Evolutionary conservation across 1,140 invertebrate species (phyloP).

Genomic region (Eciton burchellii): DNA sequence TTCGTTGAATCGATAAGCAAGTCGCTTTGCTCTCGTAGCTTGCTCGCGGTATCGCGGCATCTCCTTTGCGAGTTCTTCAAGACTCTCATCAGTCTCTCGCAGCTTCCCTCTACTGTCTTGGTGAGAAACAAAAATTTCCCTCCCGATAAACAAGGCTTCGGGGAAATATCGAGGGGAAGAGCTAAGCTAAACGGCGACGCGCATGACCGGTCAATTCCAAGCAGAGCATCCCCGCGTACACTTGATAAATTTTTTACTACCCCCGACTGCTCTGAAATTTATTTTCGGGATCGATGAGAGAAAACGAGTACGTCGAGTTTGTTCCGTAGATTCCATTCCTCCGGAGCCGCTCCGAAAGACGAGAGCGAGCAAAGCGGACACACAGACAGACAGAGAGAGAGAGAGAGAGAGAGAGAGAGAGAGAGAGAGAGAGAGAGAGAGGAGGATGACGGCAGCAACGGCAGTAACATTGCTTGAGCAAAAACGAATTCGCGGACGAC

Average conservation of each 20-base stretch:
- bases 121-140: conserved; percentile 15
- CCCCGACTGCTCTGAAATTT: conserved; percentile 35
- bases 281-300: conserved; percentile 49
- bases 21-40: too few relatives aligned
- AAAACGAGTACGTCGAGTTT: not conserved
- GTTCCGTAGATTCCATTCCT: conserved; percentile 29
- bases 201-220: conserved; percentile 35
- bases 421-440: not conserved
- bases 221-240: conserved; percentile 37
- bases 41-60: too few relatives aligned
- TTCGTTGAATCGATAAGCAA: too few relatives aligned
- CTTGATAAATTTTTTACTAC: conserved; percentile 54
- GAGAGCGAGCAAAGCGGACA: not conserved
- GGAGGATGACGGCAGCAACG: not conserved
- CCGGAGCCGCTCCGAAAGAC: conserved; percentile 16
- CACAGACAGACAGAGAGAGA: too few relatives aligned
- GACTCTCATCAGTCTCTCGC: too few relatives aligned
- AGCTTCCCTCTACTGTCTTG: not conserved
- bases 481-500: conserved; percentile 53
- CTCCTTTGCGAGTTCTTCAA: too few relatives aligned
- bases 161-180: not conserved
- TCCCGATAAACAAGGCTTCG: conserved; percentile 29
- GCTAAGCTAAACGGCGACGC: conserved; percentile 50
- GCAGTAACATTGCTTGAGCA: not conserved
- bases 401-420: not conserved